Conservation (phyloP, 2,888 invertebrate genomes). For the Alcis repandata region DNA sequence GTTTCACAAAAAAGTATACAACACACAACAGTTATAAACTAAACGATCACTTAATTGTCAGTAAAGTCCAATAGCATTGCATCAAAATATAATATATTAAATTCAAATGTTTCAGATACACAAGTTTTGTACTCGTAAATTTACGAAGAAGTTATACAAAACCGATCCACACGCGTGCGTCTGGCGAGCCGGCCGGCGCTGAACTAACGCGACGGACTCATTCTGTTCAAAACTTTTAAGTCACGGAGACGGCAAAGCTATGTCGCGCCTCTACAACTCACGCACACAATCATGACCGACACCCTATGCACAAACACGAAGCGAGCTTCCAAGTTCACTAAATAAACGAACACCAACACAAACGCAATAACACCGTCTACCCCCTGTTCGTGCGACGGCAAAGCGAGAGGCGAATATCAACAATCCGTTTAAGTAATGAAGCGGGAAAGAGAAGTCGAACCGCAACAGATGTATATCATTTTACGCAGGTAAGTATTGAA, state of each 20-base stretch:
- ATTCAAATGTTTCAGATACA: constrained; percentile 59
- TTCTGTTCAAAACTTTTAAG: constrained; percentile 85
- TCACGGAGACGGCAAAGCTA: constrained; percentile 87
- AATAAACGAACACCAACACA: constrained; percentile 86
- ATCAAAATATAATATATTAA: constrained; percentile 55
- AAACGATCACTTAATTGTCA: constrained; percentile 68
- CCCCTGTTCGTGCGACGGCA: constrained; percentile 82
- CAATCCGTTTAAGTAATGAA: constrained; percentile 71
- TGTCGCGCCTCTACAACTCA: constrained; percentile 86
- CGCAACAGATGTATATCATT: constrained; percentile 86
- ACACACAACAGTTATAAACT: constrained; percentile 63
- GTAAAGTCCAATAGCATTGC: constrained; percentile 54
- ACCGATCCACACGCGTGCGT: constrained; percentile 68
- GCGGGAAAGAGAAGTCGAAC: constrained; percentile 73
- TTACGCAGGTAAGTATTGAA: constrained; percentile 86
- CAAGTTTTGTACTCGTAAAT: constrained; percentile 76
- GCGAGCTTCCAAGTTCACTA: constrained; percentile 86
- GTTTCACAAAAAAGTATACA: constrained; percentile 83
- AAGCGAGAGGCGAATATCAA: constrained; percentile 83
- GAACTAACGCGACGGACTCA: constrained; percentile 80
- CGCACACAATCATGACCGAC: constrained; percentile 77
- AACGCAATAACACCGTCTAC: constrained; percentile 82
- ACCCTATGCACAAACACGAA: constrained; percentile 85
- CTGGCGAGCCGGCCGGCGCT: constrained; percentile 81
- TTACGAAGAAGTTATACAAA: constrained; percentile 77